phyloP scores from a whole-genome alignment of 1,140 invertebrate species.

The Littorina saxatilis region DNA sequence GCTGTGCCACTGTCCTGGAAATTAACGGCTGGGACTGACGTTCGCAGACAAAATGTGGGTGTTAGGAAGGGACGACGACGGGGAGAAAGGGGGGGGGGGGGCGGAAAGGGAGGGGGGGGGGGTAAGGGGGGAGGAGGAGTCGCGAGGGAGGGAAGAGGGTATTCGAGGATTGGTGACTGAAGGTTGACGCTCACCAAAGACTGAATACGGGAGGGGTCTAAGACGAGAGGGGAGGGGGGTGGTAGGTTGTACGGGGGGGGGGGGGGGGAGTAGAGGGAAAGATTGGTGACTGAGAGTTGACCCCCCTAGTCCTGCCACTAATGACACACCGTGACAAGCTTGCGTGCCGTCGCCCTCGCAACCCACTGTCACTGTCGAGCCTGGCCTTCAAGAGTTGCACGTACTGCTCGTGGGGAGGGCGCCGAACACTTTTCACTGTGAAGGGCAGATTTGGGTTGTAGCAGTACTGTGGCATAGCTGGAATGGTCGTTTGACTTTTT shows the following conservation, averaged over 20 bases:
- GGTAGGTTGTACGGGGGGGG: neutral
- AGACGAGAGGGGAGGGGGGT: neutral
- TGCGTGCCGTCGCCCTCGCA: neutral
- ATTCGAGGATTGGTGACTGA: neutral
- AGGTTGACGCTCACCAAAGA: neutral
- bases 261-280: neutral
- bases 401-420: neutral
- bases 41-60: too few species aligned
- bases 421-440: too few species aligned
- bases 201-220: neutral
- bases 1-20: too few species aligned
- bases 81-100: conserved; percentile 18
- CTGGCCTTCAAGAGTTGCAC: neutral
- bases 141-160: neutral
- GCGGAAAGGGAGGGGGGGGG: neutral
- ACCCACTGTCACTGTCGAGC: neutral
- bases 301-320: neutral
- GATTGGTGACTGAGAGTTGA: neutral
- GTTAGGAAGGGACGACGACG: too few species aligned
- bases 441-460: too few species aligned
- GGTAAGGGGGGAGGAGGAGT: neutral
- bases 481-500: too few species aligned
- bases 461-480: too few species aligned
- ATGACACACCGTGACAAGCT: neutral
- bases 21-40: too few species aligned